Evolutionary conservation across 2,888 invertebrate genomes (phyloP).

Genomic region (Holacanthella duospinosa): DNA sequence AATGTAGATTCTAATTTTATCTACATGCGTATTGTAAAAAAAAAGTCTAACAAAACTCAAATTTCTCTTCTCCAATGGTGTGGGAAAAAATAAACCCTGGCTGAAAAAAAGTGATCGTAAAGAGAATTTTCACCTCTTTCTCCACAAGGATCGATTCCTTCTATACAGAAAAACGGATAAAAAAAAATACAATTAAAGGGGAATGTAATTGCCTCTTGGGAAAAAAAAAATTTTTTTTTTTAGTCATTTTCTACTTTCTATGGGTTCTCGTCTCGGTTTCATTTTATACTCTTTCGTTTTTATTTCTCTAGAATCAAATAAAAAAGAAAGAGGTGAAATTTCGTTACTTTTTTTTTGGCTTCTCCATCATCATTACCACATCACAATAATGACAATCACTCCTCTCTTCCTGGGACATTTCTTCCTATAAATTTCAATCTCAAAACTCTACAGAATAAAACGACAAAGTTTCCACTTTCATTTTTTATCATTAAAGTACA

Average conservation of each 20-base stretch:
- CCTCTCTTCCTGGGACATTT: too few species aligned
- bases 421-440: background rate
- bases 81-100: too few species aligned
- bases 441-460: too few species aligned
- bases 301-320: conserved; percentile 8
- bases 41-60: background rate
- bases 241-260: conserved; percentile 7
- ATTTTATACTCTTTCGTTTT: background rate
- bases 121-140: too few species aligned
- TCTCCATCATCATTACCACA: conserved; percentile 6
- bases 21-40: background rate
- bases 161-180: conserved; percentile 27
- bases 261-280: conserved; percentile 7
- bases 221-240: too few species aligned
- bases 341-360: background rate
- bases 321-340: background rate
- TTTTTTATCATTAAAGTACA: too few species aligned
- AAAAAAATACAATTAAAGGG: conserved; percentile 38
- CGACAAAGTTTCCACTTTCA: too few species aligned
- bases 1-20: background rate
- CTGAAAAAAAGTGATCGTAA: background rate
- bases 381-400: background rate
- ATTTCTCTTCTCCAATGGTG: background rate
- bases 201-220: conserved; percentile 37
- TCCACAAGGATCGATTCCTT: background rate